Evolutionary conservation across 1,140 invertebrate species (phyloP).

Genomic region (Atta cephalotes): DNA sequence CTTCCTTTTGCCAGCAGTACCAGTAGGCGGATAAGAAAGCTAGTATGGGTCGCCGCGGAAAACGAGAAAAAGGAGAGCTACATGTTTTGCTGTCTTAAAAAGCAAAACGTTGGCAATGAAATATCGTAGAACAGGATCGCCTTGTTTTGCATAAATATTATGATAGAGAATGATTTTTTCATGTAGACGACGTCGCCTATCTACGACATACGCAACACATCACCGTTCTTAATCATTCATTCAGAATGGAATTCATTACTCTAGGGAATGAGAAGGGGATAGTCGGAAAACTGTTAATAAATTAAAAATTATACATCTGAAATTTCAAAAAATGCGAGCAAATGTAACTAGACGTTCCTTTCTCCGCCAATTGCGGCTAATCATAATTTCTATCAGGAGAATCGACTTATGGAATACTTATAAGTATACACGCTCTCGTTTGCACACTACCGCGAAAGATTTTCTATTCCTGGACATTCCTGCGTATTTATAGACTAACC

Average conservation of each 20-base stretch:
- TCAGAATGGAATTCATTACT: neutral
- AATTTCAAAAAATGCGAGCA: neutral
- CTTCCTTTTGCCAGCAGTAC: conserved; percentile 54
- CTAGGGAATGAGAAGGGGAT: no score
- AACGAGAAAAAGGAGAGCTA: conserved; percentile 64
- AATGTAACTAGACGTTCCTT: conserved; percentile 2
- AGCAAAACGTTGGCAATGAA: conserved; percentile 45
- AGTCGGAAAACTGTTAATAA: neutral
- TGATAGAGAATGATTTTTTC: neutral
- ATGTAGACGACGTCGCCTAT: no score
- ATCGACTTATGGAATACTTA: neutral
- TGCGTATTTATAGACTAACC: conserved; percentile 81
- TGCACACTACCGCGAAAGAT: conserved; percentile 70
- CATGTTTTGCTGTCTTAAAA: conserved; percentile 30
- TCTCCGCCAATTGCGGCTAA: conserved; percentile 33
- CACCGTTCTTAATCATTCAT: neutral
- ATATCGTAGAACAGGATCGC: neutral
- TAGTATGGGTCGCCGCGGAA: conserved; percentile 59
- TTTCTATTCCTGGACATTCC: conserved; percentile 82
- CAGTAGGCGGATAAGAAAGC: conserved; percentile 72
- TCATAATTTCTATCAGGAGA: conserved; percentile 37
- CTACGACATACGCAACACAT: neutral
- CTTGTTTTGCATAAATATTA: neutral
- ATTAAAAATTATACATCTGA: neutral
- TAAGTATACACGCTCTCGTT: conserved; percentile 36